Base-by-base conservation (phyloP, 2,888 invertebrate species). In the Hydrotaea cyrtoneurina region DNA sequence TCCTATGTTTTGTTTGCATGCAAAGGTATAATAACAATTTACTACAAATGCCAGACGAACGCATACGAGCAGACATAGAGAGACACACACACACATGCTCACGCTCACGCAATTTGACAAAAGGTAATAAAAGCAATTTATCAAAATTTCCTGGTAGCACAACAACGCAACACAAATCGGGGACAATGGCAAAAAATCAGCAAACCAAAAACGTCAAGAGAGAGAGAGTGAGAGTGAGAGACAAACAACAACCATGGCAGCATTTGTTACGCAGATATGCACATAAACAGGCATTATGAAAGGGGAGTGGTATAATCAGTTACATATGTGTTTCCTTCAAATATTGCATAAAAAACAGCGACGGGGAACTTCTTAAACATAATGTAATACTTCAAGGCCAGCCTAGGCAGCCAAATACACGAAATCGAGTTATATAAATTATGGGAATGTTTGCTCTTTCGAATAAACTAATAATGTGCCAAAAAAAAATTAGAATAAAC, bases 71-170 rank as follows among this genome's bases (percentile, higher is more conserved):
- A 46, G 31, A 36, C 31, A 43, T 50, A 82, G 72, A 50, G 81
- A 84, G 10, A 43, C 31, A 36, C 8, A 59, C 43, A 55, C 59
- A 74, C 59, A 59, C 43, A 23, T 43, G 23, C 21, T 71, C 55
- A 59, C 21, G 21, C 46, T 39, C 71, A 86, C 83, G 83, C 86
- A 87, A 87, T 85, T 86, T 87, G 86, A 84, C 87, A 86, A 82
- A 90, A 90, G 90, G 90, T 90, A 90, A 89, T 86, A 82, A 87
- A 86, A 88, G 88, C 88, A 89, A 90, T 90, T 89, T 89, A 90
- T 90, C 88, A 90, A 89, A 89, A 89, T 89, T 88, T 85, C 82
- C 78, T 78, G 83, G 75, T 64, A 80, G 75, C 71, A 77, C 39
- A 64, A 71, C 43, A 36, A 75, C 64, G 50, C 46, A 73, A 26